These are phyloP conservation scores for Pedetes capensis DNA, from an alignment of 2,113 vertebrate species.

Conservation along the genomic window DNA sequence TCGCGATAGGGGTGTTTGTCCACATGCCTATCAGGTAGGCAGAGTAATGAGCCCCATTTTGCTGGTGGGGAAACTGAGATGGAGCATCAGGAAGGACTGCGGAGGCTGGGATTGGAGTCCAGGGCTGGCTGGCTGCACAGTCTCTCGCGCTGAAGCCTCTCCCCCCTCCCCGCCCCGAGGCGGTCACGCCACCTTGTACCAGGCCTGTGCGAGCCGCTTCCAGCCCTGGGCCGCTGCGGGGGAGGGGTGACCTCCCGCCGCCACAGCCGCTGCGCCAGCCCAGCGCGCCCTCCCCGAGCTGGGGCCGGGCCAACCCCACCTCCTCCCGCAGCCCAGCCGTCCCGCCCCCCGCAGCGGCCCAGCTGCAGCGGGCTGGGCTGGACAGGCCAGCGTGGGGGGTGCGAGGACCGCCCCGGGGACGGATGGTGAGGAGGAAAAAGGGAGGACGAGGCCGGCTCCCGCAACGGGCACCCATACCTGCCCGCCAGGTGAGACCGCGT, in stretches of 20 bases:
- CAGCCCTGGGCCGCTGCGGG: background rate
- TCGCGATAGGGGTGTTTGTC: background rate
- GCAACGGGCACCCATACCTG: background rate
- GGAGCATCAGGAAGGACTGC: background rate
- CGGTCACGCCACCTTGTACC: slow-evolving; percentile 22
- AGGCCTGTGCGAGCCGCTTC: slow-evolving; percentile 23
- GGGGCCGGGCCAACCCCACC: slow-evolving; percentile 38
- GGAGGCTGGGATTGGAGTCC: background rate
- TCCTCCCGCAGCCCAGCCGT: background rate
- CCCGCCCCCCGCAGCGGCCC: background rate
- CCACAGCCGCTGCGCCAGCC: background rate
- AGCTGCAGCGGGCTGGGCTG: background rate
- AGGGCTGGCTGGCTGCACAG: background rate
- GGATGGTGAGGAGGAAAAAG: background rate
- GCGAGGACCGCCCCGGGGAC: background rate
- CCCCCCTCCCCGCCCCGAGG: background rate
- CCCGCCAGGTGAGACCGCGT: background rate
- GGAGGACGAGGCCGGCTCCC: no score
- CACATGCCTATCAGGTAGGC: background rate
- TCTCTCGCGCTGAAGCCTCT: background rate
- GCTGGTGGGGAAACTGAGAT: slow-evolving; percentile 27
- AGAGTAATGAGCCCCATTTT: background rate
- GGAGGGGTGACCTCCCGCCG: slow-evolving; percentile 63
- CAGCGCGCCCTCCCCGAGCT: background rate
- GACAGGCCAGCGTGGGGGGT: background rate